These are phyloP conservation scores for Linnaemya vulpina DNA, from an alignment of 2,888 invertebrate genomes.

Conservation along the genomic window DNA sequence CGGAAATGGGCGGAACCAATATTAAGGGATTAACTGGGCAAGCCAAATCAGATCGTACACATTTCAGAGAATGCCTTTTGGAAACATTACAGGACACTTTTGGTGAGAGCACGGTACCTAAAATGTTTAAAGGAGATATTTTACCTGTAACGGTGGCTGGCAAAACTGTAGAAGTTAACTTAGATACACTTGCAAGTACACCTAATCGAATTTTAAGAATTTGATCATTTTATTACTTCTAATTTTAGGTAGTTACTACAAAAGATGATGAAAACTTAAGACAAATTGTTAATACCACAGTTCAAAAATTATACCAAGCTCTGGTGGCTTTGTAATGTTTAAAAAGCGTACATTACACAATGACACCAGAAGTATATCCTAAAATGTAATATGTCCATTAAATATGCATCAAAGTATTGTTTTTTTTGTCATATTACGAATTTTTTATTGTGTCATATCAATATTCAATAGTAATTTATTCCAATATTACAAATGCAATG, in stretches of 20 bases:
- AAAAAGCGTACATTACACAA: too few relatives aligned
- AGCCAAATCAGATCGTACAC: constrained; percentile 93
- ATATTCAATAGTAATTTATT: constrained; percentile 16
- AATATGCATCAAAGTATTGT: too few relatives aligned
- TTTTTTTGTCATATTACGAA: too few relatives aligned
- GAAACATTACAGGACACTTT: constrained; percentile 91
- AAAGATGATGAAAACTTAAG: constrained; percentile 91
- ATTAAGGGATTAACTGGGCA: constrained; percentile 86
- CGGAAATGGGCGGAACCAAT: constrained; percentile 87
- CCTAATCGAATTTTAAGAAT: neutral
- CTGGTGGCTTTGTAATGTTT: constrained; percentile 84
- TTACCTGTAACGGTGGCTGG: constrained; percentile 93
- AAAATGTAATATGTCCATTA: too few relatives aligned
- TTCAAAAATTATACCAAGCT: constrained; percentile 92
- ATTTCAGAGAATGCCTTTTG: constrained; percentile 89
- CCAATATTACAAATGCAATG: neutral
- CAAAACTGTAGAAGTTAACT: constrained; percentile 93
- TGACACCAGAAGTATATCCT: too few relatives aligned
- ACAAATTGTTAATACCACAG: constrained; percentile 93
- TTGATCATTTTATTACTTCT: neutral
- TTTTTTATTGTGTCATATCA: neutral
- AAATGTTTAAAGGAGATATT: constrained; percentile 95
- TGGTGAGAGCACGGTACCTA: constrained; percentile 96
- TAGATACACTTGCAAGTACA: constrained; percentile 86
- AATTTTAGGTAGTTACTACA: constrained; percentile 88